Percentiles rank a stretch among this genome's conserved stretches.
Conservation (phyloP, 2,797 vertebrate species). For the Craterocephalus amniculus region DNA sequence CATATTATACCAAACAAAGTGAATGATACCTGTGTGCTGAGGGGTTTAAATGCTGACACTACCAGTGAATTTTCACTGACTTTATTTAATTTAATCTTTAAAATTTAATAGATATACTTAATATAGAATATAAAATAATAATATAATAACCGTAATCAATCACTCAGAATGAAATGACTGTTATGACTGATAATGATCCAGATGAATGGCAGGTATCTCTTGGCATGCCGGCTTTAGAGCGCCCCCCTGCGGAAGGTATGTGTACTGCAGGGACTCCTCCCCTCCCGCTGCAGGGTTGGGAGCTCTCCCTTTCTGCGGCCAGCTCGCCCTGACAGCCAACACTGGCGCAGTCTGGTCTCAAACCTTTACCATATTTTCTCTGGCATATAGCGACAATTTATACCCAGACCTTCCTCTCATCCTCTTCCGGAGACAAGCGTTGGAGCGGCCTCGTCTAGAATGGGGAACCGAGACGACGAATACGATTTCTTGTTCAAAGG, state of each 20-base stretch:
- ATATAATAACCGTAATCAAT: too few relatives aligned
- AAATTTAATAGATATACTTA: too few relatives aligned
- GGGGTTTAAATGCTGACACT: too few relatives aligned
- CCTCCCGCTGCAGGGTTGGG: slow-evolving; percentile 83
- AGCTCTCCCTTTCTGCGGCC: slow-evolving; percentile 78
- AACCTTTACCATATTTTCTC: slow-evolving; percentile 50
- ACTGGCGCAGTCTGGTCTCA: slow-evolving; percentile 78
- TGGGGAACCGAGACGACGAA: slow-evolving; percentile 89
- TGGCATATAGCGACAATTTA: slow-evolving; percentile 44
- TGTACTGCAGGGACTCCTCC: slow-evolving; percentile 77
- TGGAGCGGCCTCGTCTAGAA: slow-evolving; percentile 81
- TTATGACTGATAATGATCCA: not conserved
- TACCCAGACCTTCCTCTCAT: slow-evolving; percentile 38
- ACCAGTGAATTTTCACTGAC: not conserved
- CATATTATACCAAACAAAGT: not conserved
- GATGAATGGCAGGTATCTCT: slow-evolving; percentile 27
- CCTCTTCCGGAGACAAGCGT: slow-evolving; percentile 67
- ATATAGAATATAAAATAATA: too few relatives aligned
- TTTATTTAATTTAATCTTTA: too few relatives aligned
- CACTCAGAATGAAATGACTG: too few relatives aligned
- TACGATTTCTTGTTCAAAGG: slow-evolving; percentile 91
- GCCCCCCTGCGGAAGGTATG: slow-evolving; percentile 64
- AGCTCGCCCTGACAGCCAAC: slow-evolving; percentile 80
- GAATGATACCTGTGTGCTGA: too few relatives aligned
- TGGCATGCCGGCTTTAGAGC: slow-evolving; percentile 45